These are phyloP conservation scores for Acanthaster planci DNA, from an alignment of 35 echinoderm and acorn worm genomes.

Conservation along the genomic window DNA sequence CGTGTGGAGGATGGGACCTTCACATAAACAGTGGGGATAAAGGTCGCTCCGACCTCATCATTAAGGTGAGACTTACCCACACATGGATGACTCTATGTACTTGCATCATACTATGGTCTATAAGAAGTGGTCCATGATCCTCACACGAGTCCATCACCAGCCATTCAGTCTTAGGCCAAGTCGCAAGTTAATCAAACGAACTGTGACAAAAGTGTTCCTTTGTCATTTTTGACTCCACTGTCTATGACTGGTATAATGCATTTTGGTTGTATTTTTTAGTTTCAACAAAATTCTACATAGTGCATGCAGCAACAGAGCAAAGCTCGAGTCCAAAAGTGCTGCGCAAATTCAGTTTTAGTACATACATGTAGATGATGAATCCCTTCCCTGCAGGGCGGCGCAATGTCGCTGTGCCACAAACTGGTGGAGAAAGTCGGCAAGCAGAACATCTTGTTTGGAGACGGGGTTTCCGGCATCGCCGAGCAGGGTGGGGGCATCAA, in stretches of 20 bases:
- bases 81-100: too few relatives aligned
- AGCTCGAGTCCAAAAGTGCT: too few relatives aligned
- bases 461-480: constrained; percentile 49
- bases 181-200: too few relatives aligned
- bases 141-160: background rate
- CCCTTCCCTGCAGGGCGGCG: constrained; percentile 53
- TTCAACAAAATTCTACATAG: too few relatives aligned
- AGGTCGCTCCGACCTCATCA: constrained; percentile 49
- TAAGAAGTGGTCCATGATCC: background rate
- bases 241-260: background rate
- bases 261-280: too few relatives aligned
- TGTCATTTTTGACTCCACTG: background rate
- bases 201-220: too few relatives aligned
- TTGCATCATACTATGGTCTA: background rate
- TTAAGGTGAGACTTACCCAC: constrained; percentile 49
- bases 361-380: too few relatives aligned
- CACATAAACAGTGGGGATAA: constrained; percentile 58
- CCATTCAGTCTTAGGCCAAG: background rate
- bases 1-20: constrained; percentile 71
- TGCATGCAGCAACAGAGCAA: too few relatives aligned
- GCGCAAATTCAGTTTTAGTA: too few relatives aligned
- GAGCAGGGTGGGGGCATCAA: constrained; percentile 33
- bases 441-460: constrained; percentile 38
- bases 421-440: constrained; percentile 48
- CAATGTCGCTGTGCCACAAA: constrained; percentile 36